phyloP scores from a whole-genome alignment of 1,140 invertebrate species.

The Diorhabda elongata region DNA sequence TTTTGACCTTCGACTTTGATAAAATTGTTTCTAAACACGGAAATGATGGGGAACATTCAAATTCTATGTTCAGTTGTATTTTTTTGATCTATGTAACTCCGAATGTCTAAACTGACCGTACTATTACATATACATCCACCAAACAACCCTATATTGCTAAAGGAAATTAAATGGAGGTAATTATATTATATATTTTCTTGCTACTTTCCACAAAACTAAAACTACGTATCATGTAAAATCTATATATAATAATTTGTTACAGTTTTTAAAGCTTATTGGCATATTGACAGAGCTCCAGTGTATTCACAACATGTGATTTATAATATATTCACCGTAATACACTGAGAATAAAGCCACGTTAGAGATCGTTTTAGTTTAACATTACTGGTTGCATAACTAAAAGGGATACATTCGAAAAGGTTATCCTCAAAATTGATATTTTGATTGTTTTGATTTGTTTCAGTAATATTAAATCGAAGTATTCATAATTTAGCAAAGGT shows the following conservation, averaged over 20 bases:
- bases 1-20: too few relatives aligned
- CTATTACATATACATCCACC: too few relatives aligned
- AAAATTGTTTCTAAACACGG: too few relatives aligned
- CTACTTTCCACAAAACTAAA: neutral
- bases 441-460: too few relatives aligned
- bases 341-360: conserved; percentile 8
- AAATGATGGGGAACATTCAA: too few relatives aligned
- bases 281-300: conserved; percentile 17
- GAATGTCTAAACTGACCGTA: too few relatives aligned
- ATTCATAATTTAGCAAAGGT: too few relatives aligned
- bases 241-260: conserved; percentile 23
- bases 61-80: too few relatives aligned
- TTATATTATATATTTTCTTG: conserved; percentile 7
- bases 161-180: conserved; percentile 19
- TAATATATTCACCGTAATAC: conserved; percentile 6
- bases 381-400: neutral
- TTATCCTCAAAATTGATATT: too few relatives aligned
- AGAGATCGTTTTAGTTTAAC: conserved; percentile 18
- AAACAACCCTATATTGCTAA: neutral
- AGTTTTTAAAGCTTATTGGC: conserved; percentile 22
- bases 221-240: conserved; percentile 33
- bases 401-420: too few relatives aligned
- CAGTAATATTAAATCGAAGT: too few relatives aligned
- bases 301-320: conserved; percentile 8
- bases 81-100: too few relatives aligned